Conservation (phyloP, 1,140 invertebrate species). For the Lethrus apterus region DNA sequence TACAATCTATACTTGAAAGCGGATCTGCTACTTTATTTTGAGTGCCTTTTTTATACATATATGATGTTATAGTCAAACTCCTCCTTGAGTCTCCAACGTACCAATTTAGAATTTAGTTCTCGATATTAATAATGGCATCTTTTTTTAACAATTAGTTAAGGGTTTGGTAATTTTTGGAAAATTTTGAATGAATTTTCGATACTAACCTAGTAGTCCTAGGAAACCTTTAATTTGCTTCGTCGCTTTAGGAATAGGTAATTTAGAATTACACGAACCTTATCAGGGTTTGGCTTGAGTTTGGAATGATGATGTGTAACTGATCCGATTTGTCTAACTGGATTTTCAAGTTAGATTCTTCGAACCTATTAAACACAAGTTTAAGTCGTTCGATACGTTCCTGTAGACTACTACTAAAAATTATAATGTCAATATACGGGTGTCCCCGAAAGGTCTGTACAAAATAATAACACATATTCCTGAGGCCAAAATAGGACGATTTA, state of each 20-base stretch:
- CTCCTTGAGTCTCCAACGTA: constrained; percentile 14
- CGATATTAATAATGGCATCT: too few relatives aligned
- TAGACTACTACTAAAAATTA: constrained; percentile 22
- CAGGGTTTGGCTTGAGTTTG: constrained; percentile 17
- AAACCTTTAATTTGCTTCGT: constrained; percentile 20
- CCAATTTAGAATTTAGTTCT: constrained; percentile 21
- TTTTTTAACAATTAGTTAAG: constrained; percentile 35
- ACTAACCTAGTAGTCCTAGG: constrained; percentile 19
- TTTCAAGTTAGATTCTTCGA: constrained; percentile 23
- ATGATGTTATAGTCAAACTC: constrained; percentile 15
- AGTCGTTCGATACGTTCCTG: constrained; percentile 23
- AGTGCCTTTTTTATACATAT: constrained; percentile 15
- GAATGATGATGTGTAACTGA: constrained; percentile 21
- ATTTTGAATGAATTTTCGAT: constrained; percentile 19
- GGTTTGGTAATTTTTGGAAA: constrained; percentile 37
- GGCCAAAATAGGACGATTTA: too few relatives aligned
- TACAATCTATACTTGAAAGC: constrained; percentile 1
- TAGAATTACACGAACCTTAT: constrained; percentile 19
- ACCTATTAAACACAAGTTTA: constrained; percentile 18
- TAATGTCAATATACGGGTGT: too few relatives aligned
- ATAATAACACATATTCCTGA: too few relatives aligned
- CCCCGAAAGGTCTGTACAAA: too few relatives aligned
- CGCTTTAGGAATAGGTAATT: constrained; percentile 20
- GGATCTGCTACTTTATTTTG: constrained; percentile 9
- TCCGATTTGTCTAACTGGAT: constrained; percentile 28